A percentile compares a stretch with the other conserved stretches of the same genome.
phyloP scores from a whole-genome alignment of 2,888 invertebrate genomes.

The Lumbricus terrestris region DNA sequence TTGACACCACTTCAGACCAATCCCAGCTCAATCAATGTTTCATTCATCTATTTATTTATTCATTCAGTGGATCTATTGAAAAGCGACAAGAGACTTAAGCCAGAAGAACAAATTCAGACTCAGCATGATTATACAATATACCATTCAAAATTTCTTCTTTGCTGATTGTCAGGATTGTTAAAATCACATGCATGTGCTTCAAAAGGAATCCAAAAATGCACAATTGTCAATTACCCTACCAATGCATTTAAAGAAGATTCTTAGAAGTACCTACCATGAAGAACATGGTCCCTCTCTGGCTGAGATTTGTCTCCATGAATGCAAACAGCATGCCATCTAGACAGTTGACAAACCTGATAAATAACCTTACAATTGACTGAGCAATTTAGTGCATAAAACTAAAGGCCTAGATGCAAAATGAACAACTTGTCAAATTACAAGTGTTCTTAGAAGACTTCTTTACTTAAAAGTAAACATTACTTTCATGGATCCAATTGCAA shows the following conservation, averaged over 20 bases:
- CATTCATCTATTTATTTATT: too few relatives aligned
- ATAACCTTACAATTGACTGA: not conserved
- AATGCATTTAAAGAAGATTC: not conserved
- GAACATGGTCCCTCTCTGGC: slow-evolving; percentile 38
- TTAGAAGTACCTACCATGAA: slow-evolving; percentile 27
- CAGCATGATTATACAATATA: not conserved
- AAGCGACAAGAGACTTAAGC: slow-evolving; percentile 21
- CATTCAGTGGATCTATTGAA: too few relatives aligned
- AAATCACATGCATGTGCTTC: not conserved
- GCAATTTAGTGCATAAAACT: not conserved
- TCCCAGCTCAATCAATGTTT: not conserved
- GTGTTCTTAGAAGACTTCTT: too few relatives aligned
- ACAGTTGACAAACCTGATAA: slow-evolving; percentile 20
- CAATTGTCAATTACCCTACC: not conserved
- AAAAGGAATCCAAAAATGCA: not conserved
- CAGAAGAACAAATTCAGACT: not conserved
- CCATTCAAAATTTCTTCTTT: not conserved
- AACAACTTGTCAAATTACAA: not conserved
- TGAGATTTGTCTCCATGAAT: slow-evolving; percentile 83
- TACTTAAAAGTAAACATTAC: not conserved
- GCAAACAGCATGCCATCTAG: slow-evolving; percentile 62
- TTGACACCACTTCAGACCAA: not conserved
- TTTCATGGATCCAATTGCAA: not conserved
- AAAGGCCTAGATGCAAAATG: not conserved
- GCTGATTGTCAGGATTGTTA: not conserved